Base-by-base conservation (phyloP, 2,888 invertebrate genomes). In the Drosophila nigricruria region DNA sequence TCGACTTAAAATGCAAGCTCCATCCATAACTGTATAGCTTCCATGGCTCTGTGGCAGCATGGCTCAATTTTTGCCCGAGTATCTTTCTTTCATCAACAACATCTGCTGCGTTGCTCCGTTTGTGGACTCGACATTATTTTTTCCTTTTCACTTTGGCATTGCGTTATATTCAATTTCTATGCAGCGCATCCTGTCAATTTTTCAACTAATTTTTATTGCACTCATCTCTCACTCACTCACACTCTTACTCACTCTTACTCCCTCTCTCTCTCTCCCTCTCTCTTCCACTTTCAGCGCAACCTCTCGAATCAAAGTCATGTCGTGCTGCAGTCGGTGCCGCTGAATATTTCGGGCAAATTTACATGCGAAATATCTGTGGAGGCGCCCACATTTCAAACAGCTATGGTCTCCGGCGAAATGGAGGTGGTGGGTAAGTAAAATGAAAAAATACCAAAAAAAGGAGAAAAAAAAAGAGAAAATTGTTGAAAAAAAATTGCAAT, bases 351-450 rank as follows among this genome's bases (percentile, higher is more conserved):
- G 59, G 93, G 93, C 16, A 93, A 93, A 89, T 93, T 92, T 86
- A 92, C 92, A 84, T 93, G 93, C 89, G 93, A 93, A 88, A 93
- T 93, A 75, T 93, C 93, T 69, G 92, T 93, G 59, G 93, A 93
- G 77, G 93, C 93, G 70, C 93, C 93, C 61, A 92, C 92, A 68
- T 93, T 93, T 80, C 92, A 92, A 86, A 93, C 93, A 54, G 91
- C 92, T 32, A 92, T 93, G 91, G 92, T 92, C 60, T 92, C 92
- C 72, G 92, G 92, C 70, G 92, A 93, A 90, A 92, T 93, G 93
- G 92, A 93, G 89, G 91, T 93, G 70, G 93, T 93, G 73, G 93
- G 93, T 93, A 83, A 92, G 92, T 92, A 75, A 54, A 63, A 58
- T 12, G 40, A 54, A 36, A 52, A 36, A 18, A 27, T 38, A 43